Evolutionary conservation across 1,140 invertebrate genomes (phyloP), one percentile per base, ranked within the genome.

Genomic region (Aphelenchoides fujianensis): DNA sequence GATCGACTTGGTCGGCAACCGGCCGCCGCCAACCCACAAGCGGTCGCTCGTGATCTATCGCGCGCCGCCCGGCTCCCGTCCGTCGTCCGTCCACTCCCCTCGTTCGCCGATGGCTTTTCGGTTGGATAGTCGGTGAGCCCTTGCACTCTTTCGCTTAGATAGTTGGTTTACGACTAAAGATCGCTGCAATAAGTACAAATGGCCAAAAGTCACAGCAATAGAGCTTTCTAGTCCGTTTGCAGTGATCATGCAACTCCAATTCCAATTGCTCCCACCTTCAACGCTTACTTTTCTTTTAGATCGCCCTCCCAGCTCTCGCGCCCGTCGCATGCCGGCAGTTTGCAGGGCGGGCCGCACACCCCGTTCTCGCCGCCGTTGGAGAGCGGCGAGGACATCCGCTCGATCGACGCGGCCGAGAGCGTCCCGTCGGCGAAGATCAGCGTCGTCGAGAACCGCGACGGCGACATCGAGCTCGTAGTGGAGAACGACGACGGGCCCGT

Each of bases 401-500:
- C 63, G n/a, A 66, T 66, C 31, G 63, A 66, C 31, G 34, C 9
- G 2, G 23, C 36, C 23, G 28, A 66, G 1, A 30, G n/a, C 27
- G 27, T 34, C n/a, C 16, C 9, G 2, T 66, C 63, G 12, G 63
- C 63, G 16, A 66, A 66, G 63, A 36, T 36, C 63, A 41, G 36
- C 36, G 63, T 66, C 1, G 63, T 66, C 31, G 63, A 66, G 31
- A 35, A 35, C 7, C 5, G 19, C 19, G 68, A 70, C 31, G 69
- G 35, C 12, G 69, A 70, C 3, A 66, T 78, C 61, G 69, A 80
- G 54, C 54, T 80, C 27, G 35, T 77, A 36, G 68, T 78, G 28
- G 75, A 79, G n/a, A 66, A 76, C n/a, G n/a, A n/a, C n/a, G 76
- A 77, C 35, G 78, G 52, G 27, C 68, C 68, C 2, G 69, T 75